A percentile compares a stretch with the other conserved stretches of the same genome.
phyloP scores from a whole-genome alignment of 2,888 invertebrate species.

The Oscheius onirici region DNA sequence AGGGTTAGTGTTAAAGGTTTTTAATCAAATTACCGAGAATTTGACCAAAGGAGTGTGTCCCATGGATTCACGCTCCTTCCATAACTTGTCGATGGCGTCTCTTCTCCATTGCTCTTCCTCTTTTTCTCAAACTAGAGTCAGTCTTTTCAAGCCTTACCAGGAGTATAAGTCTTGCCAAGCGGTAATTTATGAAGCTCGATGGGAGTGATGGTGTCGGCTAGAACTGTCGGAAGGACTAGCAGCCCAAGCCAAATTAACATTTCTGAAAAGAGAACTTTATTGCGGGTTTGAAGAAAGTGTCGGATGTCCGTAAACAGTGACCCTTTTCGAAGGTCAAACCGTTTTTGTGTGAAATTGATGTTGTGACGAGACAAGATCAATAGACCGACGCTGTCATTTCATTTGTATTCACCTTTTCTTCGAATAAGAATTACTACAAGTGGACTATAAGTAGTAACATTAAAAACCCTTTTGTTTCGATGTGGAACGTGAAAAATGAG shows the following conservation, averaged over 20 bases:
- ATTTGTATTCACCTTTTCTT: too few relatives aligned
- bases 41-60: conserved; percentile 57
- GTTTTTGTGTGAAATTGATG: not conserved
- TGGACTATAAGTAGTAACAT: too few relatives aligned
- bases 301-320: conserved; percentile 11
- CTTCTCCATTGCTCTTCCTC: conserved; percentile 53
- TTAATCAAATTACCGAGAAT: conserved; percentile 33
- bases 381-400: too few relatives aligned
- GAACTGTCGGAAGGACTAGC: not conserved
- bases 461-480: too few relatives aligned
- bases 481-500: too few relatives aligned
- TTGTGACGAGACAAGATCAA: too few relatives aligned
- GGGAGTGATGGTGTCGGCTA: conserved; percentile 14
- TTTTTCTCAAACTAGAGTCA: conserved; percentile 18
- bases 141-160: not conserved
- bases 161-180: not conserved
- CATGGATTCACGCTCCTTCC: conserved; percentile 58
- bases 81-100: conserved; percentile 52
- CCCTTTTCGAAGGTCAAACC: conserved; percentile 16
- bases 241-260: conserved; percentile 1
- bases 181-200: conserved; percentile 19
- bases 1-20: not conserved
- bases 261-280: not conserved
- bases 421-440: too few relatives aligned
- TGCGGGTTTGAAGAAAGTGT: not conserved